phyloP scores from a whole-genome alignment of 1,140 invertebrate species.

The Dufourea novaeangliae region DNA sequence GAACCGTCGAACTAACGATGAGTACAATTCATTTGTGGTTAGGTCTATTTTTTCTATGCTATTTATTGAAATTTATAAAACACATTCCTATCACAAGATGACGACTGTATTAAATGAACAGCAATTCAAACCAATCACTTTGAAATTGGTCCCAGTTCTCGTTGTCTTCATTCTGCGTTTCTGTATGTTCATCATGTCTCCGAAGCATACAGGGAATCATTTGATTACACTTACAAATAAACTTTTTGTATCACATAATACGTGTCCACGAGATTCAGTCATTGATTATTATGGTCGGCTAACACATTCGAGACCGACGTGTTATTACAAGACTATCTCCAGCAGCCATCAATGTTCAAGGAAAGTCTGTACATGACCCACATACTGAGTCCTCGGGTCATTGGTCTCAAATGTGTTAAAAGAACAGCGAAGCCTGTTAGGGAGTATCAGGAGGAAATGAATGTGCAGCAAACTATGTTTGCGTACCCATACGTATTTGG shows the following conservation, averaged over 20 bases:
- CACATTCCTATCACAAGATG: neutral
- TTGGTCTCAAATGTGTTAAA: too few species aligned
- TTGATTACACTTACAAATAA: neutral
- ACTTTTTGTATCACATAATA: constrained; percentile 8
- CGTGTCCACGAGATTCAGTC: constrained; percentile 32
- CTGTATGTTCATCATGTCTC: neutral
- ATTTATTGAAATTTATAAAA: neutral
- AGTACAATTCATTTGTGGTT: constrained; percentile 34
- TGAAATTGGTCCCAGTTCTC: neutral
- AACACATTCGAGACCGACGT: too few species aligned
- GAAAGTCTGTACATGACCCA: too few species aligned
- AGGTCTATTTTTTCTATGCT: constrained; percentile 28
- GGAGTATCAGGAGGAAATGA: neutral
- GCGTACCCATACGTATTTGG: constrained; percentile 27
- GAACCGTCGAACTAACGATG: constrained; percentile 49
- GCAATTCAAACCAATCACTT: neutral
- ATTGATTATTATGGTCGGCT: neutral
- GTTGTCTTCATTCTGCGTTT: neutral
- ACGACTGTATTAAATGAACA: constrained; percentile 3
- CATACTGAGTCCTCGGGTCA: too few species aligned
- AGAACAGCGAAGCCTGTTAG: neutral
- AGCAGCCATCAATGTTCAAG: too few species aligned
- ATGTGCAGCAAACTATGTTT: constrained; percentile 22
- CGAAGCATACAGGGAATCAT: neutral
- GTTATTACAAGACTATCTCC: too few species aligned